Conservation (phyloP, 2,888 invertebrate species). For the Caenorhabditis sp. region DNA sequence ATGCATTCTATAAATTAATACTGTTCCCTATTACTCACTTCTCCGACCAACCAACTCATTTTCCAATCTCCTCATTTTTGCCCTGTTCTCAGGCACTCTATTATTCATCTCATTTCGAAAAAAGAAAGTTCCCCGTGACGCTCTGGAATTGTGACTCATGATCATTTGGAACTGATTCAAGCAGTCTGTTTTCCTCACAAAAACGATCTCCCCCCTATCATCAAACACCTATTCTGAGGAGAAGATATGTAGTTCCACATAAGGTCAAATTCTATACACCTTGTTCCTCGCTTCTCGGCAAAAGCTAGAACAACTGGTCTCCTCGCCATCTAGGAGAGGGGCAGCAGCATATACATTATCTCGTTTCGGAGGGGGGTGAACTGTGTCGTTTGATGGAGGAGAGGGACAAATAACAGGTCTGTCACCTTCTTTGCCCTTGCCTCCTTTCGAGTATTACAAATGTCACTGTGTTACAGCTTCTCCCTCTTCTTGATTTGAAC, state of each 20-base stretch:
- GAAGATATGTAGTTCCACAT: constrained; percentile 22
- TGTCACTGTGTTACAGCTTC: constrained; percentile 45
- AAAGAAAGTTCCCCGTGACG: neutral
- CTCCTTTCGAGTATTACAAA: constrained; percentile 54
- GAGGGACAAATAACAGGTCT: constrained; percentile 48
- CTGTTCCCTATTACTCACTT: too few relatives aligned
- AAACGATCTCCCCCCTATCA: too few relatives aligned
- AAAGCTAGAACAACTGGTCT: constrained; percentile 16
- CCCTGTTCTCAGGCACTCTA: neutral
- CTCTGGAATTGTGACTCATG: neutral
- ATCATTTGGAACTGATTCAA: neutral
- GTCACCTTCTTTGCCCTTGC: constrained; percentile 25
- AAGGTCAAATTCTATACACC: constrained; percentile 29
- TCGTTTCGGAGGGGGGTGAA: constrained; percentile 36
- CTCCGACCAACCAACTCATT: too few relatives aligned
- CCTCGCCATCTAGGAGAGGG: neutral
- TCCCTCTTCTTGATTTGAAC: constrained; percentile 16
- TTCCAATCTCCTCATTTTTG: neutral
- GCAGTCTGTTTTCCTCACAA: neutral
- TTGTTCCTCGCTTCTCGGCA: constrained; percentile 13
- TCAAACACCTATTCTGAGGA: neutral
- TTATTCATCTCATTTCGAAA: neutral
- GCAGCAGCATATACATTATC: constrained; percentile 41
- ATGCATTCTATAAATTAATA: too few relatives aligned
- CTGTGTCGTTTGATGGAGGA: constrained; percentile 24